Base-by-base conservation (phyloP, 2,797 vertebrate genomes). In the Centropyge bicolor region DNA sequence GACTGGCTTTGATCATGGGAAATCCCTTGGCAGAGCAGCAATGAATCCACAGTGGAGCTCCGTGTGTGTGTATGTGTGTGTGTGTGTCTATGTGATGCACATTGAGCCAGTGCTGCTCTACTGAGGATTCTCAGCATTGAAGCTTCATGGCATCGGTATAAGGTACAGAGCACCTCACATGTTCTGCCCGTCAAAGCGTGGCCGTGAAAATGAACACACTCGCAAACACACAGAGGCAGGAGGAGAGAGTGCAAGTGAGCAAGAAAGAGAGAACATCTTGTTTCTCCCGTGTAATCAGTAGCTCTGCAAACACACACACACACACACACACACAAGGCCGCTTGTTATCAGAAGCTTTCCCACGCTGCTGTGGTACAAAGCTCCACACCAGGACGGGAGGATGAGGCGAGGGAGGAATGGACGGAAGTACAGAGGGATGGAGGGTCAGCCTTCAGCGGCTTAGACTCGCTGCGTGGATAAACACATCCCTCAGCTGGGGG, bases 301-400 rank as follows among this genome's bases (percentile, higher is more conserved):
- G 88, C 85, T 91, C 86, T 84, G 75, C 88, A 92, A 91, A 90
- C 83, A 91, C 85, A 82, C 91, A 93, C 92, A 93, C 91, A 92
- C 85, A 82, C 91, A 90, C 83, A 91, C 85, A 82, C 91, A 93
- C 92, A 93, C 91, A 92, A 88, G 91, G 91, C 85, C 31, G 87
- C 91, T 91, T 94, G 92, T 94, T 94, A 94, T 94, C 92, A 90
- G 91, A 85, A 88, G 92, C 90, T 94, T 94, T 95, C 94, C 93
- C 94, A 95, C 92, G 93, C 93, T 92, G 91, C 87, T 82, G 80
- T 75, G 88, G 46, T 89, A 91, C 92, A 93, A 92, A 94, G 91
- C 90, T 90, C 87, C 89, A 90, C 89, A 82, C 92, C 90, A 92
- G 91, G 90, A 92, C 78, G 84, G 88, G 85, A 91, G 90, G 92